Base-by-base conservation (phyloP, 2,797 vertebrate genomes). In the Paguma larvata region DNA sequence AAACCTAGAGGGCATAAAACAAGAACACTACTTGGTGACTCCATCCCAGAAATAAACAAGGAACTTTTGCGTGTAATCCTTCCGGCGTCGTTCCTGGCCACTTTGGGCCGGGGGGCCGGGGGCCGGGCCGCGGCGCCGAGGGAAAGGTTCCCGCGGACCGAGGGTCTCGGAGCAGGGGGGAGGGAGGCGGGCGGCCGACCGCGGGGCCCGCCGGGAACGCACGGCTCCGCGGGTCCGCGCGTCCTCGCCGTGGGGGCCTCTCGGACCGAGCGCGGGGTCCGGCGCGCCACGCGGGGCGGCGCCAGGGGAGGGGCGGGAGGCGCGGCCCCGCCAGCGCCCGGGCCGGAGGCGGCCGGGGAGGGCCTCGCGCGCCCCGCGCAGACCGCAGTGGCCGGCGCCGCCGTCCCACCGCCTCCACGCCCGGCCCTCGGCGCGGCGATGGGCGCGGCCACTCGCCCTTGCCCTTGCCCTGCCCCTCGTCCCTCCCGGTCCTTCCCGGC, bases 371-470 rank as follows among this genome's bases (percentile, higher is more conserved):
- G 46, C 73, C 38, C 30, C 1, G 25, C 18, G 41, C 77, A 0
- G 27, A 3, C 62, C 1, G 27, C 89, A 6, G 56, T 12, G 70
- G 67, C 67, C 0, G 32, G 59, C 27, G 44, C 77, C n/a, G 73
- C 67, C 0, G 65, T 27, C 77, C 86, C 2, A n/a, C 82, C 53
- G 56, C 82, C 70, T 72, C 30, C 53, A 41, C 38, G 62, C 73
- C 93, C 38, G 44, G 83, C 48, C n/a, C 83, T 46, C 18, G 8
- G 87, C 32, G 84, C 44, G 62, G 91, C 44, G 46, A 85, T 92
- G 96, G 91, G 94, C 59, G 72, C 68, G 63, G 73, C 83, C 30
- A 41, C 27, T 13, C 3, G 53, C 1, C 51, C 72, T 23, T 2
- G 73, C 67, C 16, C 94, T 10, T 85, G n/a, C 89, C 62, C 62